Base-by-base conservation (phyloP, 2,888 invertebrate genomes). In the Dryadula phaetusa region DNA sequence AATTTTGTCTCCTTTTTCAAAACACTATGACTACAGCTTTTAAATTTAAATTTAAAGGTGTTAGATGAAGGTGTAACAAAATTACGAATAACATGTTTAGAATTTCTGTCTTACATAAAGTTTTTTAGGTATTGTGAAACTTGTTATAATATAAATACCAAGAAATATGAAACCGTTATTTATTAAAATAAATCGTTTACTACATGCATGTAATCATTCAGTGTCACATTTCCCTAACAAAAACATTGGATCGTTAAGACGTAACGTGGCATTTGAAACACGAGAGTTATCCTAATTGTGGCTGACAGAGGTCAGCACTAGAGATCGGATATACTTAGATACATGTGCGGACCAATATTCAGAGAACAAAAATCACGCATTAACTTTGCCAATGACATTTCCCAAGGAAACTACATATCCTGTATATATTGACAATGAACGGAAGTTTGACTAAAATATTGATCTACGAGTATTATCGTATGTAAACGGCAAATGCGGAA, bases 371-470 rank as follows among this genome's bases (percentile, higher is more conserved):
- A 18, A 34, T 25, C 32, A 22, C 25, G 49, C 62, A 5, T 49
- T 61, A 42, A 32, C 16, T 65, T 66, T 66, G 62, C 52, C 40
- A 52, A 42, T 65, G 65, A 67, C 63, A 61, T 32, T 34, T 70
- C 53, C 62, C 49, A 40, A 67, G 63, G 60, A 70, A 67, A 70
- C 67, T 64, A 56, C 67, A 53, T 66, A 69, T 75, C 74, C 74
- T 76, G 69, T 60, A 20, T 37, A 6, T 52, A 56, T 58, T 63
- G 58, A 60, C 63, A 77, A 77, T 69, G 67, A 77, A 69, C 80
- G 88, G 87, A 90, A 83, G 84, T 88, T 83, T 80, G 74, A 68
- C 75, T 79, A 82, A 80, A 85, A 87, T 88, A 87, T 89, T 89
- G 78, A 78, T 78, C 72, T 79, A n/a, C n/a, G n/a, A n/a, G n/a